Base-by-base conservation (phyloP, 2,797 vertebrate species). In the Acipenser ruthenus region DNA sequence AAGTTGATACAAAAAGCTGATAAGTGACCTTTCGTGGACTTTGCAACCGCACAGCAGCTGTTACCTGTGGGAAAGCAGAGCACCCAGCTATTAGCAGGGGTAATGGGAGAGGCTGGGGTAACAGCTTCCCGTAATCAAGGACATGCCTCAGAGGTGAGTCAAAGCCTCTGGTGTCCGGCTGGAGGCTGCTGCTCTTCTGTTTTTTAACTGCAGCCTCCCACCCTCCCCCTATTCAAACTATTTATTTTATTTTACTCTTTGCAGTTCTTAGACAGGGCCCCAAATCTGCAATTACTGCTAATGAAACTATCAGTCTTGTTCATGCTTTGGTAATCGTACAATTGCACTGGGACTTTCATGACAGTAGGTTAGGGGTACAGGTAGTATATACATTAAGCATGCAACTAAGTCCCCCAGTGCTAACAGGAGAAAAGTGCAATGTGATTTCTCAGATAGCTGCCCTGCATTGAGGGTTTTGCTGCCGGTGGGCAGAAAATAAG, bases 41-140 rank as follows among this genome's bases (percentile, higher is more conserved):
- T 77, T 82, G 72, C 73, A 74, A 77, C 74, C 74, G 77, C 65
- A 82, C 82, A 89, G 81, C 84, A 90, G 82, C 76, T 79, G 78
- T 74, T 77, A 64, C 71, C 72, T 84, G 79, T 83, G 85, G 80
- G 80, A 90, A 88, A 82, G 75, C 79, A 71, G 64, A 68, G 49
- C 10, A 76, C 66, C 70, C 74, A 72, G 47, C 79, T 78, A 86
- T 85, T 86, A 82, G 77, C 74, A 78, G 68, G 60, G 49, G 74
- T 6, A 55, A 1, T 5, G 74, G 73, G 72, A 84, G 12, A 52
- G 37, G 37, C 37, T 37, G 37, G 4, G 37, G 37, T 4, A 37
- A 37, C 5, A 3, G 55, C 12, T 58, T 58, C 55, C 55, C 11
- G 55, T 7, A 7, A 58, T 13, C 8, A 13, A 58, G 55, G 55